Base-by-base conservation (phyloP, 2,797 vertebrate genomes). In the Manis crassicaudata region DNA sequence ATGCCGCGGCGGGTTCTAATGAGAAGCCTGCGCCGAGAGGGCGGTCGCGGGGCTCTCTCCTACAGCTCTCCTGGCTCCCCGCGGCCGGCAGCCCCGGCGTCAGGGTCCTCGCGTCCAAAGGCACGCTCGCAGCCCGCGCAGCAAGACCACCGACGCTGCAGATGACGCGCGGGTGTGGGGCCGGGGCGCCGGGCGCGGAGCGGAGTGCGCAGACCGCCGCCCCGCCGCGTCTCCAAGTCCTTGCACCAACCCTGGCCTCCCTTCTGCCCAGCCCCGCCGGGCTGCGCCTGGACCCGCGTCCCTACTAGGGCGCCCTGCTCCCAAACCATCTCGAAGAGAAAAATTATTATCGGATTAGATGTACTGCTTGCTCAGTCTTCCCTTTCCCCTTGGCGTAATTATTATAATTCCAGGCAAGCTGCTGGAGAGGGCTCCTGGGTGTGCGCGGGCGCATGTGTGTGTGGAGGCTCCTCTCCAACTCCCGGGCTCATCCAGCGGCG, bases 271-370 rank as follows among this genome's bases (percentile, higher is more conserved):
- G 32, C 65, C 83, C n/a, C 63, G 52, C 75, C 76, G n/a, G 50
- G 67, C 91, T 50, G 77, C 40, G 46, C 92, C 40, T 23, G 65
- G 85, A 72, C 75, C 89, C 32, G 29, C 29, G 58, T 63, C 80
- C 67, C 87, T 65, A 73, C 58, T 79, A 2, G 25, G 52, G 82
- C 52, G 76, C 60, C 88, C 81, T 4, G 52, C 84, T 95, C 92
- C 82, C 62, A 91, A 97, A 96, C 94, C 90, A 85, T 96, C 95
- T 90, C 92, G 85, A 95, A 96, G 96, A 97, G 97, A 97, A 96
- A 97, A 98, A 97, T 97, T 96, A 98, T 98, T 97, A 97, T 98
- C 97, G 97, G 97, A 97, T 98, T 97, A 98, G 96, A 97, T 95
- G 96, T 97, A 96, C 97, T 96, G 90, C 94, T 95, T 52, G 35